Conservation (phyloP, 2,888 invertebrate genomes). For the Miltochrista miniata region DNA sequence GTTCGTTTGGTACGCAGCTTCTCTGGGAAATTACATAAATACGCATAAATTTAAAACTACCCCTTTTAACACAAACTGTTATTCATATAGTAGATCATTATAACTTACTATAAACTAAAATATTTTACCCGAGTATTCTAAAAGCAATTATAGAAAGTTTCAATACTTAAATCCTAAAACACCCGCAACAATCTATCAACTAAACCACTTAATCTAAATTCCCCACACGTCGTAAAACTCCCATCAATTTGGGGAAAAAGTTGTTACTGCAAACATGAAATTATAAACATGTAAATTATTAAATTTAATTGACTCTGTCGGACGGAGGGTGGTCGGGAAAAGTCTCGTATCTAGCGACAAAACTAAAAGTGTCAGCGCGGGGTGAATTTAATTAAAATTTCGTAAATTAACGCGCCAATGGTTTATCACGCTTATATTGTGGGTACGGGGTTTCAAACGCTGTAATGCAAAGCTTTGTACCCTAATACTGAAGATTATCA, state of each 20-base stretch:
- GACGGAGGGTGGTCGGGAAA: slow-evolving; percentile 5
- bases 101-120: neutral
- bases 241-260: slow-evolving; percentile 9
- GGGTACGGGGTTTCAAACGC: neutral
- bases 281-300: slow-evolving; percentile 35
- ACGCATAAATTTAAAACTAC: too few species aligned
- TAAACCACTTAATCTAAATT: neutral
- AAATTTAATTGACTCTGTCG: slow-evolving; percentile 27
- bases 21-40: too few species aligned
- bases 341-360: slow-evolving; percentile 19
- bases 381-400: slow-evolving; percentile 49
- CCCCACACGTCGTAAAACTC: slow-evolving; percentile 1
- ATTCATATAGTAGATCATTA: too few species aligned
- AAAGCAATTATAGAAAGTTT: neutral
- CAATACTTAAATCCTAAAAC: slow-evolving; percentile 2
- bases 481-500: neutral
- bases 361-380: slow-evolving; percentile 27
- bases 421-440: slow-evolving; percentile 31
- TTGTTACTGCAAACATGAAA: slow-evolving; percentile 15
- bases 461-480: neutral
- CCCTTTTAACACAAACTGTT: too few species aligned
- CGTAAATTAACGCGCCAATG: slow-evolving; percentile 43
- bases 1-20: too few species aligned
- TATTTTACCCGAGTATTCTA: neutral
- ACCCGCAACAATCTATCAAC: neutral